phyloP scores from a whole-genome alignment of 2,113 vertebrate species.

The Apodemus sylvaticus region DNA sequence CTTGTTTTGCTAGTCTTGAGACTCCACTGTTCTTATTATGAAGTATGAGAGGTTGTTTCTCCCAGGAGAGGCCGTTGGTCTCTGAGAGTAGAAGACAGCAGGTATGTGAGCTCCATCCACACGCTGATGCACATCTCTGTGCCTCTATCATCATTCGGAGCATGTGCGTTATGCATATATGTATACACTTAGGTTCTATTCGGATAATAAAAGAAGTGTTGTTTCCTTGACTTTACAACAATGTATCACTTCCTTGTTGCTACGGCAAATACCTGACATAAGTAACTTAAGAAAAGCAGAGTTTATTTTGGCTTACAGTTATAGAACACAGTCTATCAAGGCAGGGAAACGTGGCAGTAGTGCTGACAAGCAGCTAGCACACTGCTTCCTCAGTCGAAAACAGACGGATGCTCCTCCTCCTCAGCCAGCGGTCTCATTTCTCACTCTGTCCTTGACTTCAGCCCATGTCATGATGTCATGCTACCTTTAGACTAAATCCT shows the following conservation, averaged over 20 bases:
- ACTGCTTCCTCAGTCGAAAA: neutral
- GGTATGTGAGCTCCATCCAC: neutral
- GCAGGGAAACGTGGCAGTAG: neutral
- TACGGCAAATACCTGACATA: neutral
- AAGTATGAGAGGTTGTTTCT: neutral
- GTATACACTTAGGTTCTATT: neutral
- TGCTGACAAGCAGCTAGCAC: too few relatives aligned
- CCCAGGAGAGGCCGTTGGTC: neutral
- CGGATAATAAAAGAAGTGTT: neutral
- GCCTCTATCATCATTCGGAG: neutral
- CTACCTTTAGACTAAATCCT: neutral
- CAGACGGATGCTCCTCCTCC: neutral
- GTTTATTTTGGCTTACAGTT: neutral
- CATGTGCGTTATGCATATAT: neutral
- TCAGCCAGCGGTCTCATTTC: neutral
- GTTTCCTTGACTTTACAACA: slow-evolving; percentile 4
- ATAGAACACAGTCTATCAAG: neutral
- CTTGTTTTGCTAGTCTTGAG: neutral
- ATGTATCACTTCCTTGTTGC: too few relatives aligned
- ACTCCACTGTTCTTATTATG: neutral
- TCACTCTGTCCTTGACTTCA: neutral
- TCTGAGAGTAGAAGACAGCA: neutral
- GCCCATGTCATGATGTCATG: neutral
- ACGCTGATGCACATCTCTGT: neutral
- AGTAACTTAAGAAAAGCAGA: neutral